Evolutionary conservation across 2,113 vertebrate genomes (phyloP).

Genomic region (Myotis brandtii): DNA sequence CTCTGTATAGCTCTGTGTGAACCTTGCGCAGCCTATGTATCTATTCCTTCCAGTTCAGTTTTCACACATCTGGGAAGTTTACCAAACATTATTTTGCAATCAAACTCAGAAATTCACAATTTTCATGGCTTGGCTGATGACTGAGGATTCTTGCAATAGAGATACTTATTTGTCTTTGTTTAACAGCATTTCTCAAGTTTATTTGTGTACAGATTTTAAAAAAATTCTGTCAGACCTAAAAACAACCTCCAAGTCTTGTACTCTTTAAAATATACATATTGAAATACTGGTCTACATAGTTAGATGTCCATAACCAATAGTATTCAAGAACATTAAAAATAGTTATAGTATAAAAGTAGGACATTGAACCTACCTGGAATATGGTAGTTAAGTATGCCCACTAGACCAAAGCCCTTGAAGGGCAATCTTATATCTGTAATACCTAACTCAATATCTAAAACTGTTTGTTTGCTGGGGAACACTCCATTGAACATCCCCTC

Average conservation of each 20-base stretch:
- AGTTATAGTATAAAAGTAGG: background rate
- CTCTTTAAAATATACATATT: conserved; percentile 34
- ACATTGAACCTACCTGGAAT: background rate
- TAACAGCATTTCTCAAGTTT: conserved; percentile 33
- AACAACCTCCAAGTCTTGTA: background rate
- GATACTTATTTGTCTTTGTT: background rate
- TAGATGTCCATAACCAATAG: background rate
- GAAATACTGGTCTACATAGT: background rate
- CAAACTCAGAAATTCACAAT: background rate
- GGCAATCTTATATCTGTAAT: background rate
- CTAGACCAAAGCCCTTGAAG: background rate
- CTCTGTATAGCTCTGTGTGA: background rate
- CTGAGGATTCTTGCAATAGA: background rate
- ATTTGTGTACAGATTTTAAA: background rate
- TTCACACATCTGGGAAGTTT: too few species aligned
- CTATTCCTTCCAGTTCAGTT: too few species aligned
- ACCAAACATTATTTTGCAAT: background rate
- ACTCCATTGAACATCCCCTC: background rate
- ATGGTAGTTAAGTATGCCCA: background rate
- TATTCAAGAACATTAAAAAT: conserved; percentile 8
- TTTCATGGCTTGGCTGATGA: background rate
- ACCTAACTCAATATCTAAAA: background rate
- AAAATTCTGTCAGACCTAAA: background rate
- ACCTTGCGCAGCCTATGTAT: too few species aligned
- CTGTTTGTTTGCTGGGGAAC: background rate